A percentile compares a stretch with the other conserved stretches of the same genome.
Conservation (phyloP, 2,888 invertebrate species). For the Oxytorus armatus region DNA sequence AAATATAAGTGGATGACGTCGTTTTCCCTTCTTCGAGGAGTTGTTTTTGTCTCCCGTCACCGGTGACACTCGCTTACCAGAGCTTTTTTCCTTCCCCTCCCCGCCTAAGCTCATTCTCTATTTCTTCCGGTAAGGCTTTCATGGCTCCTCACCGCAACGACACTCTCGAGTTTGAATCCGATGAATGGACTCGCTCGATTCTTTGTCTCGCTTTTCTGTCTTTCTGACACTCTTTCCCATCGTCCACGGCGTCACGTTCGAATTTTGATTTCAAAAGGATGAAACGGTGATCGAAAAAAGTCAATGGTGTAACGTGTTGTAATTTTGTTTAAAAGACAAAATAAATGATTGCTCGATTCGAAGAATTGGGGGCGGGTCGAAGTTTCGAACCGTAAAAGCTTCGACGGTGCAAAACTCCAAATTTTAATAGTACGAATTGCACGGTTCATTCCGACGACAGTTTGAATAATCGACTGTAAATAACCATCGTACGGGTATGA, state of each 20-base stretch:
- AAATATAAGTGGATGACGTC: constrained; percentile 44
- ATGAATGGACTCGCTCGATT: constrained; percentile 4
- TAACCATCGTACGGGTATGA: too few relatives aligned
- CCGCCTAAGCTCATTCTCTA: constrained; percentile 13
- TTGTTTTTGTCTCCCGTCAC: constrained; percentile 28
- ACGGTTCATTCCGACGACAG: too few relatives aligned
- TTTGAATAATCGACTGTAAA: too few relatives aligned
- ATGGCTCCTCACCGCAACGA: neutral
- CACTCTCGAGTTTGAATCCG: constrained; percentile 26
- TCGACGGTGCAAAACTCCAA: too few relatives aligned
- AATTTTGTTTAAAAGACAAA: too few relatives aligned
- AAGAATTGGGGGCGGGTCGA: too few relatives aligned
- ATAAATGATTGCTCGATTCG: neutral
- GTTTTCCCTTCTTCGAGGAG: constrained; percentile 9
- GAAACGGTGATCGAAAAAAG: neutral
- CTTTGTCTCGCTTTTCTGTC: neutral
- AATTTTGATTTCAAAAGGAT: neutral
- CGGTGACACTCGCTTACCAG: neutral
- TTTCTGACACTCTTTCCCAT: neutral
- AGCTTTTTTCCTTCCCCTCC: neutral
- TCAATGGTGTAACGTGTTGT: too few relatives aligned
- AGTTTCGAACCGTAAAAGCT: too few relatives aligned
- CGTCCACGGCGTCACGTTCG: too few relatives aligned
- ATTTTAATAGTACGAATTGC: too few relatives aligned
- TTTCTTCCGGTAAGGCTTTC: constrained; percentile 49